Evolutionary conservation across 2,888 invertebrate species (phyloP), one percentile per base, ranked within the genome.

Genomic region (Polyploca ridens): DNA sequence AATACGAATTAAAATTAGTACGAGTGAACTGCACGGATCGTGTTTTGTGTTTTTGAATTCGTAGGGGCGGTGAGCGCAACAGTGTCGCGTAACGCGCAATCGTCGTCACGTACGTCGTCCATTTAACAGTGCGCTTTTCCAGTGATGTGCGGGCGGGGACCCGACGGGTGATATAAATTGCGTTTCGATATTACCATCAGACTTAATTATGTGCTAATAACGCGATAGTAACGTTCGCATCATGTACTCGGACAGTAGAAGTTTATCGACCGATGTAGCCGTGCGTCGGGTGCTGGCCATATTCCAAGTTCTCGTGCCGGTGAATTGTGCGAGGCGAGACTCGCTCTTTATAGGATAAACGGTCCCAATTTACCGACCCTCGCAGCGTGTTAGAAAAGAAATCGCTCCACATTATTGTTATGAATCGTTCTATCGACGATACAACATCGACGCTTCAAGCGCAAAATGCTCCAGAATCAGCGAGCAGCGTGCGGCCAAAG

Each of bases 361-460:
- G 72, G 76, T 66, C 63, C 72, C 66, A 69, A 74, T 76, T 76
- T 73, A 66, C 64, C 62, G 61, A 60, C 71, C 67, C 72, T 69
- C 66, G 75, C 69, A 74, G 75, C 75, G 75, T 68, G 73, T 65
- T 19, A 54, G 49, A 49, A 10, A 54, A 54, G 19, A 54, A 54
- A 69, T 69, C 67, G 68, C 72, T 71, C 71, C 81, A 54, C 54
- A 49, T 49, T 76, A 80, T 85, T 90, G 90, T 90, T 89, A 91
- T 91, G 91, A 82, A 81, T 86, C 78, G 27, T 78, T 64, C 71
- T 74, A 75, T 54, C 8, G 10, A 77, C 76, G 79, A 78, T 79
- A 85, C 76, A 69, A 69, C 64, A 44, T 44, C 44, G 44, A 44
- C 72, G 66, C 63, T 68, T 68, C 72, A 70, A 69, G 74, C 79